A percentile compares a stretch with the other conserved stretches of the same genome.
These are phyloP conservation scores for Cerceris rybyensis DNA, from an alignment of 2,888 invertebrate species.

Conservation along the genomic window DNA sequence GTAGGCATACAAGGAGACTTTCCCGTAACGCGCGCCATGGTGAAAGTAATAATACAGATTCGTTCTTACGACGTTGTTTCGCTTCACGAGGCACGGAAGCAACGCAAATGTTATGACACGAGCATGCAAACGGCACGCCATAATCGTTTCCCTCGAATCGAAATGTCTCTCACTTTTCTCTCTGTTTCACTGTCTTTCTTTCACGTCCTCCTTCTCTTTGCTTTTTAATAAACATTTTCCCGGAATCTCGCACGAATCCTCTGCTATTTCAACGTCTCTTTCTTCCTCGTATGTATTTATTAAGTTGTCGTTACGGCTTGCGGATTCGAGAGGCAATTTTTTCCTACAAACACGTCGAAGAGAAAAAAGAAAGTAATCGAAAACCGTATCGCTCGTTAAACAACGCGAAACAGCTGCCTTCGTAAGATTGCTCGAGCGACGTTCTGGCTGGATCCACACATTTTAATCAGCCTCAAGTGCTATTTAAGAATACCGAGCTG, in stretches of 20 bases:
- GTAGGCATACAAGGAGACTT: conserved; percentile 5
- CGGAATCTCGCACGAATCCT: no score
- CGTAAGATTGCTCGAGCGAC: conserved; percentile 14
- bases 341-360: conserved; percentile 11
- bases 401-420: conserved; percentile 23
- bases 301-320: not conserved
- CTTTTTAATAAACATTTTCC: not conserved
- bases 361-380: conserved; percentile 5
- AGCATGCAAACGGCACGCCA: conserved; percentile 41
- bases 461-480: conserved; percentile 37
- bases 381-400: conserved; percentile 20
- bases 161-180: conserved; percentile 8
- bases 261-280: no score
- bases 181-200: not conserved
- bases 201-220: not conserved
- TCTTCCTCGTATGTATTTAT: no score
- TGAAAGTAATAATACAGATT: conserved; percentile 41
- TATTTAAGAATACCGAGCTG: conserved; percentile 6
- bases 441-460: conserved; percentile 12
- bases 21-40: not conserved
- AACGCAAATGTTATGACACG: conserved; percentile 48
- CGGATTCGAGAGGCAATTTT: conserved; percentile 24
- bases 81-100: conserved; percentile 29
- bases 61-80: conserved; percentile 42
- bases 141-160: conserved; percentile 30